Base-by-base conservation (phyloP, 2,113 vertebrate genomes). In the Cavia porcellus region DNA sequence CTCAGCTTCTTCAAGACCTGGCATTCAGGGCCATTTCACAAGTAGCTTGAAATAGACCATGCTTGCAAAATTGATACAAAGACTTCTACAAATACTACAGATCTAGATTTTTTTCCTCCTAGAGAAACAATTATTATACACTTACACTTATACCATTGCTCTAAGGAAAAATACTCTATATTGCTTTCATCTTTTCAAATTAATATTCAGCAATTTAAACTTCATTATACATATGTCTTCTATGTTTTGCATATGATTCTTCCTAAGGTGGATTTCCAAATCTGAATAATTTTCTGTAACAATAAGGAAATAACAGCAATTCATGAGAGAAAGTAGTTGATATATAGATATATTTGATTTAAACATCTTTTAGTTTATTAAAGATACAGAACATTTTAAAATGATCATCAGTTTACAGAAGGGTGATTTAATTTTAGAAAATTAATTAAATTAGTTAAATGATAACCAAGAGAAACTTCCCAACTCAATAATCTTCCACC, bases 391-490 rank as follows among this genome's bases (percentile, higher is more conserved):
- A 19, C 94, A 84, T 89, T 10, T 90, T 81, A 20, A 86, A 86
- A 88, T 94, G 81, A 75, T 35, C 75, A 89, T 75, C 55, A 82
- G 74, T 89, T 96, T 90, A 82, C 45, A 30, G 42, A 96, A 87
- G 35, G 45, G 1, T 66, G 66, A 79, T 94, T 86, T 83, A 55
- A 52, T 90, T 96, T 92, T 87, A 85, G 66, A 52, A 95, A 0
- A 83, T 81, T 30, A 68, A 11, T n/a, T n/a, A n/a, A n/a, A n/a
- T n/a, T n/a, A n/a, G n/a, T 47, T 86, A 66, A 80, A 12, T 95
- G 93, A 81, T 38, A 89, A 42, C 15, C n/a, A 90, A 85, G 38
- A 94, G 32, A 50, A 92, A 28, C 42, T 79, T 75, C 47, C 77
- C 28, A 22, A 15, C 9, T 89, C 86, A 47, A 5, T 90, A 85